Evolutionary conservation across 2,113 vertebrate genomes (phyloP).

Genomic region (Aix galericulata): DNA sequence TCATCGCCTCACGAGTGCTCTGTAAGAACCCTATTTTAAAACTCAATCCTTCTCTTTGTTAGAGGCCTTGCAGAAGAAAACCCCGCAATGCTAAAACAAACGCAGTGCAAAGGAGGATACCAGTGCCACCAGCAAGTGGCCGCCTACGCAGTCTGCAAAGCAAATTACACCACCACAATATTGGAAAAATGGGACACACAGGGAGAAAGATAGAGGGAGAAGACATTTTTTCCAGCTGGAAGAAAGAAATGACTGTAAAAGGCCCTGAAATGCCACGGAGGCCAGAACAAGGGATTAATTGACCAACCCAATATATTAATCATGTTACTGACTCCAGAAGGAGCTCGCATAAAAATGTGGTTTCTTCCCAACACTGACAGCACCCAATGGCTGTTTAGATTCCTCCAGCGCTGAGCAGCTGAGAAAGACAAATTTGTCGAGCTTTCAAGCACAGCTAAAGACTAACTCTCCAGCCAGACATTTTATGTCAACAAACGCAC

Average conservation of each 20-base stretch:
- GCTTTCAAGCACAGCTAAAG: constrained; percentile 44
- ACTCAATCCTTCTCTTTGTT: neutral
- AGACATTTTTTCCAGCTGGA: neutral
- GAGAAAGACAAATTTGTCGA: constrained; percentile 36
- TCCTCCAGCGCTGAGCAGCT: neutral
- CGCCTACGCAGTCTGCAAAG: neutral
- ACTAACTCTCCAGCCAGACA: constrained; percentile 21
- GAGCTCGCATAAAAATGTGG: neutral
- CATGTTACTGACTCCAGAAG: constrained; percentile 12
- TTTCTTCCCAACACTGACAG: neutral
- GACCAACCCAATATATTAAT: constrained; percentile 28
- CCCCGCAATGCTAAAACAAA: neutral
- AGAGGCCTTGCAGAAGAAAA: neutral
- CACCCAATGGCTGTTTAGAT: constrained; percentile 34
- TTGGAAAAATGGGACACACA: neutral
- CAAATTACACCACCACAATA: neutral
- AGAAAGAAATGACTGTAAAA: neutral
- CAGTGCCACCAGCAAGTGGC: neutral
- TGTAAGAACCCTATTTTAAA: neutral
- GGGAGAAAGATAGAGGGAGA: neutral
- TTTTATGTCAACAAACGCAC: neutral
- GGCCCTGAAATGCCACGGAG: neutral
- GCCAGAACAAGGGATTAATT: constrained; percentile 48
- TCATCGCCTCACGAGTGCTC: neutral
- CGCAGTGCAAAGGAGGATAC: neutral